Conservation (phyloP, 2,888 invertebrate species). For the Phalera bucephala region DNA sequence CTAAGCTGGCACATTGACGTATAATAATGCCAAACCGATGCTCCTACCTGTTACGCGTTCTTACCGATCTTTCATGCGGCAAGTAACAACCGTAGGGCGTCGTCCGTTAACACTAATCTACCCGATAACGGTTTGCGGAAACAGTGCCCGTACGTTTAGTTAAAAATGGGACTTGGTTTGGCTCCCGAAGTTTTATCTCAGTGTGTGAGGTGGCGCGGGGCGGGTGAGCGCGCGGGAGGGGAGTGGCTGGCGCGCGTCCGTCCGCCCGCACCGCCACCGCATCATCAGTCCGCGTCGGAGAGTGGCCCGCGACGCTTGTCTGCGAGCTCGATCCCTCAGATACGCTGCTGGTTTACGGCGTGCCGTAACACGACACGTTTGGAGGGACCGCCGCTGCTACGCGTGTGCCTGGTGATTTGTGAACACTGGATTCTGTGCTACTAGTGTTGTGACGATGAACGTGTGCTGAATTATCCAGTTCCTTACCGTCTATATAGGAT, state of each 20-base stretch:
- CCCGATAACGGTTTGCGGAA: constrained; percentile 71
- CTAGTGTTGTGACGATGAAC: constrained; percentile 75
- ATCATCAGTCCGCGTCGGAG: constrained; percentile 79
- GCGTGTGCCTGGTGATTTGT: constrained; percentile 77
- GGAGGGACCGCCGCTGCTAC: constrained; percentile 77
- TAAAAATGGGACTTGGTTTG: constrained; percentile 75
- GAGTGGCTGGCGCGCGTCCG: constrained; percentile 59
- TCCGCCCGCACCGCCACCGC: constrained; percentile 76
- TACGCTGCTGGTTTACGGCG: constrained; percentile 83
- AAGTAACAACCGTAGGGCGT: constrained; percentile 35
- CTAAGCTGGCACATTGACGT: constrained; percentile 51
- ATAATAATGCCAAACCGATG: constrained; percentile 36
- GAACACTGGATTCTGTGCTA: constrained; percentile 75
- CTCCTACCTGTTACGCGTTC: constrained; percentile 17
- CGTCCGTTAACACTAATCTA: constrained; percentile 43
- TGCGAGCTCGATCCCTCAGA: constrained; percentile 79
- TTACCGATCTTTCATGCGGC: constrained; percentile 29
- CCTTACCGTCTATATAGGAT: constrained; percentile 58
- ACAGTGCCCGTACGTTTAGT: constrained; percentile 58
- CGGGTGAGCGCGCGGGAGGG: constrained; percentile 38
- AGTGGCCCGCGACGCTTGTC: constrained; percentile 76
- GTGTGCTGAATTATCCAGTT: constrained; percentile 69
- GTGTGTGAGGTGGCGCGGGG: constrained; percentile 60
- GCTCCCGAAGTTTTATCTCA: constrained; percentile 78
- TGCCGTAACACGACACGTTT: constrained; percentile 83